phyloP scores from a whole-genome alignment of 2,888 invertebrate species.

The Ptychoptera albimana region DNA sequence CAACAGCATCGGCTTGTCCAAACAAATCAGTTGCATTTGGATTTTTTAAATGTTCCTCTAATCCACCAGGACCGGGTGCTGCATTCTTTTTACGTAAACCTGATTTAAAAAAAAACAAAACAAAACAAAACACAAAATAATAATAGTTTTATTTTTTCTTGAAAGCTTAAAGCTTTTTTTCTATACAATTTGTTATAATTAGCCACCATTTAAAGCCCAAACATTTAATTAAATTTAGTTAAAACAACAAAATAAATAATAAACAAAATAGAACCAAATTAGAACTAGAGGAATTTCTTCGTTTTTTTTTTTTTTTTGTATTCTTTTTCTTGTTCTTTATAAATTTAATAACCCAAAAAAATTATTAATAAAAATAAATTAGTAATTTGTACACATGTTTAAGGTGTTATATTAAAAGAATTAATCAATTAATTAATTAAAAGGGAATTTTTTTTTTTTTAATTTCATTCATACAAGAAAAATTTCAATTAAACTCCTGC shows the following conservation, averaged over 20 bases:
- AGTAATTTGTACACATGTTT: not conserved
- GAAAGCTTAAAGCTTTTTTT: no score
- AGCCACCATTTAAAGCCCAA: no score
- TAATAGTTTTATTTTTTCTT: not conserved
- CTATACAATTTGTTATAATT: no score
- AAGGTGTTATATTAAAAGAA: not conserved
- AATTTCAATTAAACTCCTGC: not conserved
- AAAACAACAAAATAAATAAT: not conserved
- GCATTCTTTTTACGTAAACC: slow-evolving; percentile 92
- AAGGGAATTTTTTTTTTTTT: not conserved
- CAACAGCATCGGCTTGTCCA: slow-evolving; percentile 84
- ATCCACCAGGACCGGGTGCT: slow-evolving; percentile 82
- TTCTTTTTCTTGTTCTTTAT: not conserved
- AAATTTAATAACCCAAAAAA: not conserved
- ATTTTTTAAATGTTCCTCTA: slow-evolving; percentile 76
- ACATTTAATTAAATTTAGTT: not conserved
- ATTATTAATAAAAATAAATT: not conserved
- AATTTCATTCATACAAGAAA: not conserved
- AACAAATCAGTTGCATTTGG: slow-evolving; percentile 84
- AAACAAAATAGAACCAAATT: slow-evolving; percentile 11
- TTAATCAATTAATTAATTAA: not conserved
- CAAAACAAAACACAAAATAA: not conserved
- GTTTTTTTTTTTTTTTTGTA: not conserved
- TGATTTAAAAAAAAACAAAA: slow-evolving; percentile 11
- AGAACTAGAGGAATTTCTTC: slow-evolving; percentile 7